Conservation (phyloP, 2,797 vertebrate species). For the Urophycis tenuis region DNA sequence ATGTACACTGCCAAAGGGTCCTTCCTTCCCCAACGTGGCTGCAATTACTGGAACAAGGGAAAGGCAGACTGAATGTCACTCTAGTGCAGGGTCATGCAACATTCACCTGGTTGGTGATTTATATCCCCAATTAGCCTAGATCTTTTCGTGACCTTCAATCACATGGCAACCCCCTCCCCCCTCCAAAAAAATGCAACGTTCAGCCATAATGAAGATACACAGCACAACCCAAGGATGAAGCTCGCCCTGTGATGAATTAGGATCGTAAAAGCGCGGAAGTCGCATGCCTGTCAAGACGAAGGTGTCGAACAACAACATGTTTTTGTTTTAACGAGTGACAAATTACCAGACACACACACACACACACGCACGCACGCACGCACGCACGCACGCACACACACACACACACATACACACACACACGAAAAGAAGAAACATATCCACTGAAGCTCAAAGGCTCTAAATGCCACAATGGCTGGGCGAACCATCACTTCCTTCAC, state of each 20-base stretch:
- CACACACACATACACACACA: too few species aligned
- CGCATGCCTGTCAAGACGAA: too few species aligned
- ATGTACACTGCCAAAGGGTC: neutral
- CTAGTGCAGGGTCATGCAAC: neutral
- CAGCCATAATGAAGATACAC: neutral
- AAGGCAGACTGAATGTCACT: neutral
- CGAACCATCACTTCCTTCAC: neutral
- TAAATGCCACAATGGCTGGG: neutral
- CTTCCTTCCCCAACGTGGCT: neutral
- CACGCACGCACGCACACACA: too few species aligned
- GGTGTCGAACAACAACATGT: too few species aligned
- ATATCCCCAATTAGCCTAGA: neutral
- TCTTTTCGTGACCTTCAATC: neutral
- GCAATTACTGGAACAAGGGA: neutral
- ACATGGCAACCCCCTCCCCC: neutral
- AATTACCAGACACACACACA: too few species aligned
- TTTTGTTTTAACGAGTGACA: neutral
- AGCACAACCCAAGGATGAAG: neutral
- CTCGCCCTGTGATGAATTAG: too few species aligned
- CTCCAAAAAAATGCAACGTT: neutral
- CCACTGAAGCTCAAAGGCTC: neutral
- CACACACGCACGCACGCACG: too few species aligned
- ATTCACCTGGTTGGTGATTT: neutral
- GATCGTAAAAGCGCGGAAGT: too few species aligned
- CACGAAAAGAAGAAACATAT: neutral